Percentiles rank a stretch among this genome's conserved stretches.
Conservation (phyloP, 2,797 vertebrate genomes). For the Catamblyrhynchus diadema region DNA sequence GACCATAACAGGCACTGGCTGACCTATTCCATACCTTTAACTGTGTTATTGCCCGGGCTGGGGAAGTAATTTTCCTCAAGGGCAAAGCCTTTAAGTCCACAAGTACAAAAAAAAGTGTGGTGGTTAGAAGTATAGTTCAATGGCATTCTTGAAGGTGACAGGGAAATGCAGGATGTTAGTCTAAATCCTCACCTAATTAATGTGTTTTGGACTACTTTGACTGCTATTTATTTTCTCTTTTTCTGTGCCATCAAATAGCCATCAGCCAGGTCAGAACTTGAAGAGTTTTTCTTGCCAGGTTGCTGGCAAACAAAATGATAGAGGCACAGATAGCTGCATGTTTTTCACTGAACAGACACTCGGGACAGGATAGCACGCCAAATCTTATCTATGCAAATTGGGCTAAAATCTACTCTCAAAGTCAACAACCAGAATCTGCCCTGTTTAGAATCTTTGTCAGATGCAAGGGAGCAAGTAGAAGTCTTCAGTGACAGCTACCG, state of each 20-base stretch:
- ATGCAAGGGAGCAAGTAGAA: constrained; percentile 18
- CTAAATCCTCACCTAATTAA: background rate
- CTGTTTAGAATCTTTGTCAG: constrained; percentile 44
- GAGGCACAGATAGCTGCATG: background rate
- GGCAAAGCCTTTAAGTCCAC: background rate
- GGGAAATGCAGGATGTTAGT: background rate
- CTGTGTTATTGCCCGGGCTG: background rate
- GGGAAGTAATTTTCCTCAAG: background rate
- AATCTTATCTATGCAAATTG: constrained; percentile 42
- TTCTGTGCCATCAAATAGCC: constrained; percentile 46
- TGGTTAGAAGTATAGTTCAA: background rate
- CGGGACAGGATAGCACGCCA: constrained; percentile 19
- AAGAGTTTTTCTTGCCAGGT: constrained; percentile 36
- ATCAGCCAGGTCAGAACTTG: constrained; percentile 36
- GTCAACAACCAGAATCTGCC: constrained; percentile 28
- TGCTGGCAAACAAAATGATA: constrained; percentile 36
- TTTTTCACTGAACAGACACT: constrained; percentile 39
- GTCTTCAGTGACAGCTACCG: constrained; percentile 33
- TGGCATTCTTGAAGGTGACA: background rate
- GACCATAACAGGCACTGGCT: background rate
- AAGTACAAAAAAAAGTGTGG: background rate
- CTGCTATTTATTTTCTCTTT: background rate
- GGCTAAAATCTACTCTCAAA: constrained; percentile 51
- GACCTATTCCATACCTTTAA: background rate
- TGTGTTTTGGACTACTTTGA: background rate